Percentiles rank a stretch among this genome's conserved stretches.
These are phyloP conservation scores for Papilio protenor DNA, from an alignment of 2,888 invertebrate species.

Conservation along the genomic window DNA sequence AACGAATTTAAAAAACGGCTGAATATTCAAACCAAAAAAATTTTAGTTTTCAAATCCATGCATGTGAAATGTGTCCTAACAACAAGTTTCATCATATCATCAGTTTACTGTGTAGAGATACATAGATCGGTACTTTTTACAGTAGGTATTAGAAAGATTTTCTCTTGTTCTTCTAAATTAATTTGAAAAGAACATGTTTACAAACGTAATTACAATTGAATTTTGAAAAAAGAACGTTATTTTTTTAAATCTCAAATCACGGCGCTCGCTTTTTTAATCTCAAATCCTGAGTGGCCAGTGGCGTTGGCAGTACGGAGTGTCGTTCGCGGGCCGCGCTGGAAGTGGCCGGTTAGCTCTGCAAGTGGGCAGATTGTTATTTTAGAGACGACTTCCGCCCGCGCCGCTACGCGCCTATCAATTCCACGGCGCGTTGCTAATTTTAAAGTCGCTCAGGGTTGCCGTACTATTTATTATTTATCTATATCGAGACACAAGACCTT, in stretches of 20 bases:
- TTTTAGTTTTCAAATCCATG: neutral
- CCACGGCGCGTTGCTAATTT: constrained; percentile 48
- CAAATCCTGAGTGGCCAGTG: constrained; percentile 1
- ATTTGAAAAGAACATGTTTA: neutral
- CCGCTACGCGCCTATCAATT: constrained; percentile 51
- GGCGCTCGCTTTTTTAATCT: neutral
- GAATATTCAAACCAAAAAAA: neutral
- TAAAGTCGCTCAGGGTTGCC: constrained; percentile 46
- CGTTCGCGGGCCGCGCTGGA: constrained; percentile 43
- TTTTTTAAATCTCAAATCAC: constrained; percentile 25
- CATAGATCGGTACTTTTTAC: too few relatives aligned
- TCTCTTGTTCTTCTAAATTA: neutral
- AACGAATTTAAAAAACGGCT: constrained; percentile 18
- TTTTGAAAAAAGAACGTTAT: constrained; percentile 31
- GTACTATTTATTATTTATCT: constrained; percentile 40
- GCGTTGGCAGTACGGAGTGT: neutral
- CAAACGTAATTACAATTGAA: neutral
- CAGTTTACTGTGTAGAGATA: neutral
- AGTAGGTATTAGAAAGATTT: too few relatives aligned
- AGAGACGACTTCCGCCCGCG: constrained; percentile 54
- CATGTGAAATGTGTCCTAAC: neutral
- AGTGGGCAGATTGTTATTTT: constrained; percentile 56
- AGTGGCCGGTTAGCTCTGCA: constrained; percentile 51
- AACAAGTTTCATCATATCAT: neutral
- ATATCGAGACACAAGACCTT: neutral